These are phyloP conservation scores for Carassius auratus DNA, from an alignment of 2,113 vertebrate genomes.

Conservation along the genomic window DNA sequence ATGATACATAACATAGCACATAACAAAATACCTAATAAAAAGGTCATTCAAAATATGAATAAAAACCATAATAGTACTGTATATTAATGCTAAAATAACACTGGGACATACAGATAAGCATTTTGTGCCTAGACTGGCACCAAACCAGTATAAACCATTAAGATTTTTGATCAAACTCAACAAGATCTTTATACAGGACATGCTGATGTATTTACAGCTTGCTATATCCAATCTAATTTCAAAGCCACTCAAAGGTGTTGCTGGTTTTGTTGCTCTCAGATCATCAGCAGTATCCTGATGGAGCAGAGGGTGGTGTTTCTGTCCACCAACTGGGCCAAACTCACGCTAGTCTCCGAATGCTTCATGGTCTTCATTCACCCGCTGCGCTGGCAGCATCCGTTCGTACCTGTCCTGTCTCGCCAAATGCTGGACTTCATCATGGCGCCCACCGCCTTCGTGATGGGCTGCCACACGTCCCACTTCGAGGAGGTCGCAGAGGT, in stretches of 20 bases:
- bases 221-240: no score
- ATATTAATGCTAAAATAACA: background rate
- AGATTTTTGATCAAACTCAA: no score
- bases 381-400: constrained; percentile 92
- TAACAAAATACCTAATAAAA: no score
- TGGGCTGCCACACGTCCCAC: constrained; percentile 93
- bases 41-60: no score
- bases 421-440: constrained; percentile 98
- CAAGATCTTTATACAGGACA: no score
- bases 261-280: constrained; percentile 67
- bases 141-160: background rate
- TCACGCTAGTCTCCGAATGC: constrained; percentile 87
- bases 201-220: background rate
- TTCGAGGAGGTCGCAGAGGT: constrained; percentile 87
- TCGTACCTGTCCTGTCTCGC: constrained; percentile 86
- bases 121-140: background rate
- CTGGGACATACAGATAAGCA: no score
- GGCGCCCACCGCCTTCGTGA: constrained; percentile 94
- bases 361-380: constrained; percentile 89
- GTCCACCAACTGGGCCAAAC: constrained; percentile 88
- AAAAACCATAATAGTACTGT: background rate
- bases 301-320: constrained; percentile 90
- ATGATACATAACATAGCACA: no score
- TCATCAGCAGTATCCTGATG: constrained; percentile 87
- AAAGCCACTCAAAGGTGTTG: no score